These are phyloP conservation scores for Probosciger aterrimus DNA, from an alignment of 2,113 vertebrate genomes.

Conservation along the genomic window DNA sequence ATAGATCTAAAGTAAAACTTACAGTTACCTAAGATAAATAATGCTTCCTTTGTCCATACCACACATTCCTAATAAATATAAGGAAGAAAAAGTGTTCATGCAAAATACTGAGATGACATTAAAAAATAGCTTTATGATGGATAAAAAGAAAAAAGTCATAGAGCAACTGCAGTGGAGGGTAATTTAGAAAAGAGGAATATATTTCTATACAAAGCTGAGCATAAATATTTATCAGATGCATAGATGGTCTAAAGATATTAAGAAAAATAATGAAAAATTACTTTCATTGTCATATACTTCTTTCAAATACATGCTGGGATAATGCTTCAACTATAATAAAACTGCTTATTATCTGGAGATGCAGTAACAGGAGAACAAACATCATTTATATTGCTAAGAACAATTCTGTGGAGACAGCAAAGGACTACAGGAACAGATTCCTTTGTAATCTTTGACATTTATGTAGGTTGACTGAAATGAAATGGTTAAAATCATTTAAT, in stretches of 20 bases:
- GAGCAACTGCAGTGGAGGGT: neutral
- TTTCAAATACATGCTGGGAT: slow-evolving; percentile 41
- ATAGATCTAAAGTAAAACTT: neutral
- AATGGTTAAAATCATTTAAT: neutral
- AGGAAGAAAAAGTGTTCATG: neutral
- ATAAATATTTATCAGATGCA: slow-evolving; percentile 43
- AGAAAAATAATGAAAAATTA: slow-evolving; percentile 44
- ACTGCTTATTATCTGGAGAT: slow-evolving; percentile 55
- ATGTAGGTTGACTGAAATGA: neutral
- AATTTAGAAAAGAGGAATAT: neutral
- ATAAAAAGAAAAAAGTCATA: neutral
- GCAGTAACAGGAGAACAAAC: slow-evolving; percentile 38
- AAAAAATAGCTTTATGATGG: neutral
- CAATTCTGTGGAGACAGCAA: neutral
- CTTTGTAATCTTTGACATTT: slow-evolving; percentile 19
- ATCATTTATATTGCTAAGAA: slow-evolving; percentile 1
- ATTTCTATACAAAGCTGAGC: neutral
- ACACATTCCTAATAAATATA: neutral
- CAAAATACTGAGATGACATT: neutral
- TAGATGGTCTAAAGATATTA: slow-evolving; percentile 8
- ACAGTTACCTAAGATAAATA: neutral
- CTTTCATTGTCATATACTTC: slow-evolving; percentile 18
- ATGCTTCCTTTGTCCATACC: neutral
- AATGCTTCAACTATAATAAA: slow-evolving; percentile 41
- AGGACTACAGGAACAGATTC: neutral